Evolutionary conservation across 2,113 vertebrate species (phyloP).

Genomic region (Odocoileus hemionus): DNA sequence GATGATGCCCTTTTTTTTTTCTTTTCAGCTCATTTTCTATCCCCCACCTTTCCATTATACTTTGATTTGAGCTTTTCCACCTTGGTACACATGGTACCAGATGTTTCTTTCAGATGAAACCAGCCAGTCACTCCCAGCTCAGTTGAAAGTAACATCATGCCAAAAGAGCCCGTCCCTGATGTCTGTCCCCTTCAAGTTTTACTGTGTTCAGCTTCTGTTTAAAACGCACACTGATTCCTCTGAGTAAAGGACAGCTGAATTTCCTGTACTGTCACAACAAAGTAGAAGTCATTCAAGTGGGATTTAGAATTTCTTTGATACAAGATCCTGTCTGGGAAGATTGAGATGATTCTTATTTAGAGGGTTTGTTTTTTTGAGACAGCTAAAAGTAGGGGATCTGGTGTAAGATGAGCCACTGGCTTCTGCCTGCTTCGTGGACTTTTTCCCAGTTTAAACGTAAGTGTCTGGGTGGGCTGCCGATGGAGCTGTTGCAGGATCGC

Average conservation of each 20-base stretch:
- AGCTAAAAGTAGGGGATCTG: neutral
- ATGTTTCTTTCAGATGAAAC: neutral
- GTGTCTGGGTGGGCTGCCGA: constrained; percentile 16
- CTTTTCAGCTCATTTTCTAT: neutral
- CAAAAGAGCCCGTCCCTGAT: neutral
- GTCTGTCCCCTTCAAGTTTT: neutral
- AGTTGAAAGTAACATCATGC: neutral
- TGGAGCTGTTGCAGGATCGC: neutral
- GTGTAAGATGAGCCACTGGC: neutral
- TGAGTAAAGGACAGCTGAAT: neutral
- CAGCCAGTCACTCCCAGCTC: neutral
- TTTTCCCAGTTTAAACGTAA: neutral
- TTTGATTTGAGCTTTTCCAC: neutral
- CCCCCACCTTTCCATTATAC: neutral
- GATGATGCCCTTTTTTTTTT: neutral
- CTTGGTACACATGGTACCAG: neutral
- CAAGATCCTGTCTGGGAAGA: neutral
- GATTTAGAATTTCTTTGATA: neutral
- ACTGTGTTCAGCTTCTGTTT: neutral
- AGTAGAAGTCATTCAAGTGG: neutral
- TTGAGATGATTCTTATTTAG: neutral
- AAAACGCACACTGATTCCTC: neutral
- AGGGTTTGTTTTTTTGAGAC: neutral
- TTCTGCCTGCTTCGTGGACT: neutral
- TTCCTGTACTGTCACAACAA: neutral